A percentile compares a stretch with the other conserved stretches of the same genome.
Evolutionary conservation across 2,113 vertebrate species (phyloP).

Genomic region (Perognathus longimembris): DNA sequence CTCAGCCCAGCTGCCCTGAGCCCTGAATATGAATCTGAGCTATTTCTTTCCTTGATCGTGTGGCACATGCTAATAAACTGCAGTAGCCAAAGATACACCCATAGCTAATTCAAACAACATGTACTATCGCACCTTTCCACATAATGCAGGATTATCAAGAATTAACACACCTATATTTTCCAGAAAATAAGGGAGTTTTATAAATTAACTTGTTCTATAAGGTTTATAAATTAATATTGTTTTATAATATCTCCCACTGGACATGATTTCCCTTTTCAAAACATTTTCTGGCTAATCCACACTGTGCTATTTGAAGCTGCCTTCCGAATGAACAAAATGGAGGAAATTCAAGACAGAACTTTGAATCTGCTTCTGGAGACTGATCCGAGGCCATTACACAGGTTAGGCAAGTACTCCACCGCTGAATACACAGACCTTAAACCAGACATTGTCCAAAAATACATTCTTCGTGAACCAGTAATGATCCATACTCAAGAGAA

Average conservation of each 20-base stretch:
- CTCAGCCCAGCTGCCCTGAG: not conserved
- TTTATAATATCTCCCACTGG: not conserved
- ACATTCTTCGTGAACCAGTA: constrained; percentile 37
- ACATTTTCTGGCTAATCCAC: not conserved
- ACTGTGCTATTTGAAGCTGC: constrained; percentile 31
- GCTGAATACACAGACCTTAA: not conserved
- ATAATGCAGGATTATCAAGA: not conserved
- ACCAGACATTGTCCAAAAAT: constrained; percentile 17
- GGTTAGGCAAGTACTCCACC: not conserved
- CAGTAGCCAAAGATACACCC: not conserved
- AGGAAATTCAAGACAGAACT: constrained; percentile 43
- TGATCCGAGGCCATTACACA: not conserved
- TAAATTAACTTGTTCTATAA: not conserved
- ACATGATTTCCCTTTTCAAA: not conserved
- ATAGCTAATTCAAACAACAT: not conserved
- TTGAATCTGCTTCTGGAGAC: not conserved
- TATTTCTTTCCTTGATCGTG: not conserved
- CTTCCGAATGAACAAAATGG: not conserved
- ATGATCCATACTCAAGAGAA: constrained; percentile 11
- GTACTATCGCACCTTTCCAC: constrained; percentile 11
- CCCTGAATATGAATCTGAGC: not conserved
- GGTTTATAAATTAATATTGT: not conserved
- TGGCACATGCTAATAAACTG: not conserved
- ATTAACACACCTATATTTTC: not conserved
- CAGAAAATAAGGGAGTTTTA: not conserved